phyloP scores from a whole-genome alignment of 2,888 invertebrate genomes.

The Lymantria dispar region DNA sequence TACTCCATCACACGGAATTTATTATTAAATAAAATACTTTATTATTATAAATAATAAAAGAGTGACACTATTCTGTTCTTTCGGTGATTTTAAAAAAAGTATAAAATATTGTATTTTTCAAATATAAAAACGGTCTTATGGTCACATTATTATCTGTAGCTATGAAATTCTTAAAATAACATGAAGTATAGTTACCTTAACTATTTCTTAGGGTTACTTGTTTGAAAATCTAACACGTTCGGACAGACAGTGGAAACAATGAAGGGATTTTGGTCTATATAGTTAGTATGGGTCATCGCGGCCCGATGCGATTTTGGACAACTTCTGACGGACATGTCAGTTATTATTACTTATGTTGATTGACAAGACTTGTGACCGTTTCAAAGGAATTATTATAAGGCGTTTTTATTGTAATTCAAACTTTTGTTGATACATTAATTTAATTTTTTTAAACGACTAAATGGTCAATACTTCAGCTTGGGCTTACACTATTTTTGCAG shows the following conservation, averaged over 20 bases:
- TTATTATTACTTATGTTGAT: conserved; percentile 69
- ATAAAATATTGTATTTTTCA: too few species aligned
- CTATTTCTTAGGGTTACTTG: conserved; percentile 24
- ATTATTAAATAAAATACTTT: too few species aligned
- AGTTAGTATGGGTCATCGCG: conserved; percentile 79
- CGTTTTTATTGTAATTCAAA: not conserved
- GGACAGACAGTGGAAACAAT: conserved; percentile 48
- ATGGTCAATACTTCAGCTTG: too few species aligned
- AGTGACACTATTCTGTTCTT: too few species aligned
- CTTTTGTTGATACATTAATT: not conserved
- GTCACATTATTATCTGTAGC: conserved; percentile 1
- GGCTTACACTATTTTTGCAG: too few species aligned
- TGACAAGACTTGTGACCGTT: conserved; percentile 53
- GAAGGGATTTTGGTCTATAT: conserved; percentile 75
- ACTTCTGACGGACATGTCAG: conserved; percentile 76
- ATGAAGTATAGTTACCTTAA: conserved; percentile 14
- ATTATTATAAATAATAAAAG: too few species aligned
- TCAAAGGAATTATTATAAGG: conserved; percentile 4
- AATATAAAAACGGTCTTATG: too few species aligned
- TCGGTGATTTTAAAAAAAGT: too few species aligned
- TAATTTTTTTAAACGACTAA: not conserved
- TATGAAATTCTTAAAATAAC: not conserved
- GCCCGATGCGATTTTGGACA: conserved; percentile 78
- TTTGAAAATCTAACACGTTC: conserved; percentile 29
- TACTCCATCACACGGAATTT: too few species aligned